Conservation (phyloP, 2,888 invertebrate genomes). For the Pollenia amentaria region DNA sequence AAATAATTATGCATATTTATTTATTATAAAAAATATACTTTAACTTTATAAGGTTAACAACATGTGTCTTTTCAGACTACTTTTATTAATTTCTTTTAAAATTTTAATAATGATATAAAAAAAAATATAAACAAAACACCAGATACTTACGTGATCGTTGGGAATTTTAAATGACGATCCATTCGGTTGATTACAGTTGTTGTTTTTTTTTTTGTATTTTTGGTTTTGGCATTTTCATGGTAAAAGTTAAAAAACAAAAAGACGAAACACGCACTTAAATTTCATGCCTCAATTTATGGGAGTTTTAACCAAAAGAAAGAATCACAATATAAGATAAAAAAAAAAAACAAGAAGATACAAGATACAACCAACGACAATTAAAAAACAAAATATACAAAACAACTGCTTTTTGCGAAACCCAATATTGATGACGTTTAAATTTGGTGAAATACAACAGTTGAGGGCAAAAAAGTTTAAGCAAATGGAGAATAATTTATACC, state of each 20-base stretch:
- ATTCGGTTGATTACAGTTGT: background rate
- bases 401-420: background rate
- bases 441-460: constrained; percentile 27
- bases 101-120: background rate
- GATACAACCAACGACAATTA: background rate
- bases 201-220: constrained; percentile 8
- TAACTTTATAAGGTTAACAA: constrained; percentile 49
- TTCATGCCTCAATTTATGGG: constrained; percentile 47
- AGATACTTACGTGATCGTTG: constrained; percentile 64
- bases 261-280: constrained; percentile 22
- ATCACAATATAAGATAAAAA: background rate
- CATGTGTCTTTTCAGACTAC: constrained; percentile 27
- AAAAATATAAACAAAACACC: constrained; percentile 37
- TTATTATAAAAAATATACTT: constrained; percentile 33
- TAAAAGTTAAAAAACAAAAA: constrained; percentile 16
- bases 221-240: background rate
- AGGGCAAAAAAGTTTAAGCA: background rate
- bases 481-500: too few species aligned
- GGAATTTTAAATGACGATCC: constrained; percentile 47
- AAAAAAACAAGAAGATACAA: constrained; percentile 37
- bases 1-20: constrained; percentile 5
- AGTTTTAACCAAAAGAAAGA: constrained; percentile 33
- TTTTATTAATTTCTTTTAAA: background rate
- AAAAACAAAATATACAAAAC: background rate
- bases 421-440: constrained; percentile 37